These are phyloP conservation scores for Heterotilapia buettikoferi DNA, from an alignment of 2,113 vertebrate species.

Conservation along the genomic window DNA sequence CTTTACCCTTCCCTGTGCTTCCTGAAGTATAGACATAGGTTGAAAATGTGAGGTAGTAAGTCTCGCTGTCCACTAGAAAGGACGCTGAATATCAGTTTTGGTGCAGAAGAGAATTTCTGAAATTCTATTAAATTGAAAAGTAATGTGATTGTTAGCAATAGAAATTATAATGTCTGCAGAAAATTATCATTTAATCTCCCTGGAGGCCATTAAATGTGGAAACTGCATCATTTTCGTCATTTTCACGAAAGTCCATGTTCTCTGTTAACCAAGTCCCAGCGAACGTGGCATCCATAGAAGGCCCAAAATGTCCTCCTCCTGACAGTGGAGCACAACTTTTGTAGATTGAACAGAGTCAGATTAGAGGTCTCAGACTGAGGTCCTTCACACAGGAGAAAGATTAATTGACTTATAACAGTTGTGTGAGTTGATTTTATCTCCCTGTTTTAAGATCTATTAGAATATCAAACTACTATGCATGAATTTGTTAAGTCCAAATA, in stretches of 20 bases:
- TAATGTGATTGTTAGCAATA: not conserved
- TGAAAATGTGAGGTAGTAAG: not conserved
- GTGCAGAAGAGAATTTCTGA: not conserved
- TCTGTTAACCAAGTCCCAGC: not conserved
- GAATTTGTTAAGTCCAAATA: not conserved
- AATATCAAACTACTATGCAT: not conserved
- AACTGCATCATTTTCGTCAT: not conserved
- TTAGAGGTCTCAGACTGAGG: not conserved
- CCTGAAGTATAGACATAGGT: not conserved
- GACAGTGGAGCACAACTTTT: not conserved
- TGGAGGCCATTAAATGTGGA: not conserved
- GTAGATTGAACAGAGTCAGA: not conserved
- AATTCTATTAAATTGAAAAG: not conserved
- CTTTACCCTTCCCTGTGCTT: not conserved
- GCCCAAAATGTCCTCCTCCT: not conserved
- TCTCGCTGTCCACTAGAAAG: not conserved
- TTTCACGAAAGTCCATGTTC: not conserved
- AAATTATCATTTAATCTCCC: not conserved
- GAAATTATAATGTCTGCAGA: not conserved
- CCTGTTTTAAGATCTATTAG: not conserved
- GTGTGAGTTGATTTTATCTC: not conserved
- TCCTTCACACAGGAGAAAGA: not conserved
- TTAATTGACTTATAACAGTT: not conserved
- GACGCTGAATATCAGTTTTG: not conserved
- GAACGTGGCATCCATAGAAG: not conserved